Evolutionary conservation across 2,113 vertebrate genomes (phyloP).

Genomic region (Trochalopteron elliotii): DNA sequence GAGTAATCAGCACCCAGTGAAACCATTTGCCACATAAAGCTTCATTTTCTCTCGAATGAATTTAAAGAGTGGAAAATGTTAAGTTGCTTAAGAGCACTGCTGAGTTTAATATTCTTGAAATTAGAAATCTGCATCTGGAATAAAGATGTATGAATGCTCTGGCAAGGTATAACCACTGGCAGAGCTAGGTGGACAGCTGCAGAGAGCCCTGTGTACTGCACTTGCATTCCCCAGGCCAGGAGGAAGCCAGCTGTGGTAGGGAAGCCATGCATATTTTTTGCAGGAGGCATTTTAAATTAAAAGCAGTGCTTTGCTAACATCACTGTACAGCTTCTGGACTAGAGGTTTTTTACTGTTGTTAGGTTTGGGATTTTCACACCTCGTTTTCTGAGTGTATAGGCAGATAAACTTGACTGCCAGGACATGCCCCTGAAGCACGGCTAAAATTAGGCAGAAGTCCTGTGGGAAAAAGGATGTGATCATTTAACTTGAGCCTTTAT

Average conservation of each 20-base stretch:
- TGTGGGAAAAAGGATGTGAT: slow-evolving; percentile 37
- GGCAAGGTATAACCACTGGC: not conserved
- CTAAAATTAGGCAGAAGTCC: slow-evolving; percentile 8
- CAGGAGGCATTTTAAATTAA: not conserved
- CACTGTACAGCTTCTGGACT: not conserved
- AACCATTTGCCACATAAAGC: not conserved
- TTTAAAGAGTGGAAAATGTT: not conserved
- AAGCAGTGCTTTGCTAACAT: not conserved
- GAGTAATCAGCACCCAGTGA: not conserved
- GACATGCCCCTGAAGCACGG: not conserved
- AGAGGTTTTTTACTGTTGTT: not conserved
- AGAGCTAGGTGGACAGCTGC: not conserved
- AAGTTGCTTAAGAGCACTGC: not conserved
- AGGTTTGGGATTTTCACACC: not conserved
- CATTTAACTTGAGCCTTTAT: not conserved
- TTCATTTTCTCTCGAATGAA: not conserved
- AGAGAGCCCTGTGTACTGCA: not conserved
- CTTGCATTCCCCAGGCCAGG: not conserved
- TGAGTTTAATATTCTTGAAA: not conserved
- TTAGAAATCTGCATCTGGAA: not conserved
- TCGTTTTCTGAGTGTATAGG: not conserved
- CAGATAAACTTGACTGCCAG: not conserved
- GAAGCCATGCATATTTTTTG: not conserved
- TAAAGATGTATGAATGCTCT: not conserved
- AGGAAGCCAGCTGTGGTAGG: not conserved